Base-by-base conservation (phyloP, 2,113 vertebrate species). In the Scolopax mira region DNA sequence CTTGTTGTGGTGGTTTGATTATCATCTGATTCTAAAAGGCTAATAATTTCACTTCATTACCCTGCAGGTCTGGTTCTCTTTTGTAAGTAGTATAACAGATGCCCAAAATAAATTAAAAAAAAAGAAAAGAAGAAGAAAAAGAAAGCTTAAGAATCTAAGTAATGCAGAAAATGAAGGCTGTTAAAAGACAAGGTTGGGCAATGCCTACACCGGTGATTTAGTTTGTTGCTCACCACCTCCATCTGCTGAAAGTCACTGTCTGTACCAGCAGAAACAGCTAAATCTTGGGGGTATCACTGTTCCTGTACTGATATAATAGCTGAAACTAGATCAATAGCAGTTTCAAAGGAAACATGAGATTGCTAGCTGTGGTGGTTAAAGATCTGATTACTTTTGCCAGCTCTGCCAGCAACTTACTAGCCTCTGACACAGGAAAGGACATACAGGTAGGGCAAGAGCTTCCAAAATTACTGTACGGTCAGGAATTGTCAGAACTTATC, bases 1-100 rank as follows among this genome's bases (percentile, higher is more conserved):
- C 42, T 72, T 79, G 62, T 91, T 18, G 17, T 61, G 4, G 41
- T 92, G 54, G 44, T 19, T 73, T 85, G 79, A 92, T 90, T 79
- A 88, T 85, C 22, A 30, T 72, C 48, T n/a, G 31, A 69, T 75
- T 91, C 74, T 91, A 79, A 89, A 93, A 89, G 74, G 54, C 70
- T 83, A 88, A 85, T 86, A 95, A 79, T 89, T 95, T 95, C 71
- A 85, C 49, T 92, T 71, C 58, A 88, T 83, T 83, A 62, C 60
- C 55, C 55, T 91, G 44, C 73, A 94, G 77, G 84, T 41, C 24
- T 51, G 33, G 18, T 82, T 61, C 39, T 88, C 42, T 78, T 91
- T 95, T 28, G 5, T 23, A 82, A 89, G 4, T 8, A 69, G 37
- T 51, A 86, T 78, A 91, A 77, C 49, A 88, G 60, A 78, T 66